These are phyloP conservation scores for Amiota mariae DNA, from an alignment of 2,888 invertebrate species.

Conservation along the genomic window DNA sequence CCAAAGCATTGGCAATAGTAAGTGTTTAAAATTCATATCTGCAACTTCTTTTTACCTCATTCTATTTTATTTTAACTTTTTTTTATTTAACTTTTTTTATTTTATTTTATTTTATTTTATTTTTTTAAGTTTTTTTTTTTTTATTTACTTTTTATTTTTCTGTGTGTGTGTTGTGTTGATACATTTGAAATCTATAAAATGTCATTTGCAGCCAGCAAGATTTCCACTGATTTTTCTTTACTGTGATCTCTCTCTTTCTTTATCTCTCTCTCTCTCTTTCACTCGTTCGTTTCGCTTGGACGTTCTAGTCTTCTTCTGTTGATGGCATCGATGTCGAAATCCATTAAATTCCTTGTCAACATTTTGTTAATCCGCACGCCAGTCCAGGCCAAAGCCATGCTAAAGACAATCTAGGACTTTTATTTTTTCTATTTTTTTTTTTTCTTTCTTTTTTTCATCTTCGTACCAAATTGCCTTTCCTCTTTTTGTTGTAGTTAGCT, in stretches of 20 bases:
- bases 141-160: not conserved
- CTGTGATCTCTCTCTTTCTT: not conserved
- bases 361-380: constrained; percentile 46
- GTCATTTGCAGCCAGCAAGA: constrained; percentile 19
- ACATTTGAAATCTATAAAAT: constrained; percentile 21
- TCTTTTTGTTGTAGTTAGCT: not conserved
- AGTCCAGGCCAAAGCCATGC: constrained; percentile 31
- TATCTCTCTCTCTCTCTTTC: too few species aligned
- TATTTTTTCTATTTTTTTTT: too few species aligned
- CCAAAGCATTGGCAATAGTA: too few species aligned
- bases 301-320: not conserved
- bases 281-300: not conserved
- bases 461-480: too few species aligned
- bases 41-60: too few species aligned
- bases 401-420: too few species aligned
- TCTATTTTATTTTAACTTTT: too few species aligned
- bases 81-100: too few species aligned
- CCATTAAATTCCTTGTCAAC: constrained; percentile 48
- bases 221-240: not conserved
- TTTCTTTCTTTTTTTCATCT: too few species aligned
- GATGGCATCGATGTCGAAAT: constrained; percentile 28
- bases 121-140: too few species aligned
- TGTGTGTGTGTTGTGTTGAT: not conserved
- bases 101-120: too few species aligned
- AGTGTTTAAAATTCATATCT: not conserved